A percentile compares a stretch with the other conserved stretches of the same genome.
phyloP scores from a whole-genome alignment of 2,888 invertebrate species.

The Vanessa cardui region DNA sequence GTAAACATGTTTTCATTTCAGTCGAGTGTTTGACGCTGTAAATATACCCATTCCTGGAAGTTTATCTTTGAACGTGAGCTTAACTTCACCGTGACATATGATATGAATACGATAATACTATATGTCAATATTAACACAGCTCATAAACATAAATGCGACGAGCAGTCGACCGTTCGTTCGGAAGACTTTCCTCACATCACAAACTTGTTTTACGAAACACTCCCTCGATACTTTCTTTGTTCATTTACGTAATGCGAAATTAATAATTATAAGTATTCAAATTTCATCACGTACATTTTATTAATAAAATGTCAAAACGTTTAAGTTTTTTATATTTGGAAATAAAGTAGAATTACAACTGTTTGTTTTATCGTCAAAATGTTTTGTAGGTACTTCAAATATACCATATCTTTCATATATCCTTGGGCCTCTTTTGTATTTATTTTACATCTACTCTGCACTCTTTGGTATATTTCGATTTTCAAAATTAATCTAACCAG shows the following conservation, averaged over 20 bases:
- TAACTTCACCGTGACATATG: constrained; percentile 20
- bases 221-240: constrained; percentile 23
- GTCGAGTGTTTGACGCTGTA: neutral
- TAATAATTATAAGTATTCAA: constrained; percentile 11
- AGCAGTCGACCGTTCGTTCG: constrained; percentile 13
- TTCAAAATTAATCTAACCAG: too few relatives aligned
- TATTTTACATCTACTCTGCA: too few relatives aligned
- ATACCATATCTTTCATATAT: too few relatives aligned
- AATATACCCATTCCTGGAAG: constrained; percentile 2
- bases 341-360: too few relatives aligned
- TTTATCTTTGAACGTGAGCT: constrained; percentile 19
- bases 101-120: constrained; percentile 46
- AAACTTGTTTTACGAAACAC: constrained; percentile 26
- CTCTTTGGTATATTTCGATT: too few relatives aligned
- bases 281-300: too few relatives aligned
- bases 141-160: constrained; percentile 47
- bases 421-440: too few relatives aligned
- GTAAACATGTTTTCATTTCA: neutral
- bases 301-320: too few relatives aligned
- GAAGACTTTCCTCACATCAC: constrained; percentile 20
- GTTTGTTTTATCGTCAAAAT: too few relatives aligned
- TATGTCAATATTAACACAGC: constrained; percentile 57
- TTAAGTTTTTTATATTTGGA: too few relatives aligned
- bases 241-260: constrained; percentile 18
- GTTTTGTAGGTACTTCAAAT: too few relatives aligned